A percentile compares a stretch with the other conserved stretches of the same genome.
Conservation (phyloP, 2,113 vertebrate genomes). For the Strix uralensis region DNA sequence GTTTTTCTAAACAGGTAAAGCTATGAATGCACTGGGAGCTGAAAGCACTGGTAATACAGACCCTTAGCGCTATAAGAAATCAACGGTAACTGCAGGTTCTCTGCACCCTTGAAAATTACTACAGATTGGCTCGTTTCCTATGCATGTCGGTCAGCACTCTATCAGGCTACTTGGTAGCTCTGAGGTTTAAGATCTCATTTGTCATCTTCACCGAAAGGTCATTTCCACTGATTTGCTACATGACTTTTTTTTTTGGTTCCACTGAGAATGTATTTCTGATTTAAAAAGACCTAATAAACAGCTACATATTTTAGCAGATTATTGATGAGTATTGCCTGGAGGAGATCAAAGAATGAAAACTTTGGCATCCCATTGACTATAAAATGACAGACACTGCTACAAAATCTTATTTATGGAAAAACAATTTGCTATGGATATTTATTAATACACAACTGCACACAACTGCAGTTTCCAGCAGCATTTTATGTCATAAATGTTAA, state of each 20-base stretch:
- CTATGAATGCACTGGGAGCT: background rate
- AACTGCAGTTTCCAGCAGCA: conserved; percentile 1
- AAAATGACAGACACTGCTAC: background rate
- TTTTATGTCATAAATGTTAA: conserved; percentile 33
- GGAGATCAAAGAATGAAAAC: background rate
- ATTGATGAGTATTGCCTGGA: conserved; percentile 10
- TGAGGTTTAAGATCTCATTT: conserved; percentile 44
- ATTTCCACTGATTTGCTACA: conserved; percentile 15
- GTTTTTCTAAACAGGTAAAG: background rate
- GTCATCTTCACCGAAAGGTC: conserved; percentile 55
- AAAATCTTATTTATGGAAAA: background rate
- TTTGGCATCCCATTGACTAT: background rate
- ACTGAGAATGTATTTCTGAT: conserved; percentile 43
- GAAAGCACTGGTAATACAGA: background rate
- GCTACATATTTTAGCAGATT: conserved; percentile 46
- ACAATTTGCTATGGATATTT: background rate
- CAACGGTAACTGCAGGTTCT: background rate
- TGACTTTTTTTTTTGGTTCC: conserved; percentile 2
- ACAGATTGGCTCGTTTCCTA: background rate
- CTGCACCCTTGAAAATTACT: background rate
- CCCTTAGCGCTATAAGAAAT: background rate
- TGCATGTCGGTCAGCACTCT: conserved; percentile 6
- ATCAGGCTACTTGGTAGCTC: conserved; percentile 16
- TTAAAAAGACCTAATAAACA: conserved; percentile 49
- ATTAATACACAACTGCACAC: conserved; percentile 55